These are phyloP conservation scores for Catamblyrhynchus diadema DNA, from an alignment of 2,797 vertebrate species.

Conservation along the genomic window DNA sequence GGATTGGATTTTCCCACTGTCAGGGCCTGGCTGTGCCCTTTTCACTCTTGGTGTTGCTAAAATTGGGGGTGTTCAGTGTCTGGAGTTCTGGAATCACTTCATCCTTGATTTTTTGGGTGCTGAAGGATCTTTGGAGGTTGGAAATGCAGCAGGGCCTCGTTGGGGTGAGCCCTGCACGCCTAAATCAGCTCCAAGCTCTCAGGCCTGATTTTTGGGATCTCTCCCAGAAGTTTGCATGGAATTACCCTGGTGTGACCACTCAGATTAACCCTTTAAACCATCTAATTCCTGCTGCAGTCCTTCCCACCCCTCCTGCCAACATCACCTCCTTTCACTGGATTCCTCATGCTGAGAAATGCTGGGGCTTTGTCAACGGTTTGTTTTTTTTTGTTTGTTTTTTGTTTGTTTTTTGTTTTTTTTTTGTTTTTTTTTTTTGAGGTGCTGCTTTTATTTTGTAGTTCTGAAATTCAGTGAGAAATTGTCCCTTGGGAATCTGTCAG, in stretches of 20 bases:
- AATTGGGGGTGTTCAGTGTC: fast-evolving
- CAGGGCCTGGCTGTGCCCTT: not conserved
- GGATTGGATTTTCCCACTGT: fast-evolving
- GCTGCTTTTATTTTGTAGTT: not conserved
- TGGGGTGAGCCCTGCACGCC: fast-evolving
- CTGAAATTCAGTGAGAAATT: not conserved
- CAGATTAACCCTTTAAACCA: not conserved
- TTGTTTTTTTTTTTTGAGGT: not conserved
- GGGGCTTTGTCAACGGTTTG: not conserved
- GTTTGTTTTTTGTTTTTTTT: too few relatives aligned
- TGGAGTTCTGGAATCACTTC: fast-evolving
- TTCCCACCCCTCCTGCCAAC: not conserved
- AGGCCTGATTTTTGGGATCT: not conserved
- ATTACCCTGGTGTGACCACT: not conserved
- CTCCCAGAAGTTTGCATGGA: not conserved
- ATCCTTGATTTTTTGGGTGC: fast-evolving
- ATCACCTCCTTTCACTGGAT: fast-evolving
- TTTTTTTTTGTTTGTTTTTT: not conserved
- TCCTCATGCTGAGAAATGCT: not conserved
- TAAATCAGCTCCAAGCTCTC: not conserved
- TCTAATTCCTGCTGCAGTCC: not conserved
- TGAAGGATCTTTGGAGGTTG: not conserved
- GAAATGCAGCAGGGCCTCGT: fast-evolving
- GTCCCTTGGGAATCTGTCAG: not conserved
- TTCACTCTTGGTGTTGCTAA: fast-evolving